phyloP scores from a whole-genome alignment of 2,888 invertebrate genomes.

The Disparrhopalites patrizii region DNA sequence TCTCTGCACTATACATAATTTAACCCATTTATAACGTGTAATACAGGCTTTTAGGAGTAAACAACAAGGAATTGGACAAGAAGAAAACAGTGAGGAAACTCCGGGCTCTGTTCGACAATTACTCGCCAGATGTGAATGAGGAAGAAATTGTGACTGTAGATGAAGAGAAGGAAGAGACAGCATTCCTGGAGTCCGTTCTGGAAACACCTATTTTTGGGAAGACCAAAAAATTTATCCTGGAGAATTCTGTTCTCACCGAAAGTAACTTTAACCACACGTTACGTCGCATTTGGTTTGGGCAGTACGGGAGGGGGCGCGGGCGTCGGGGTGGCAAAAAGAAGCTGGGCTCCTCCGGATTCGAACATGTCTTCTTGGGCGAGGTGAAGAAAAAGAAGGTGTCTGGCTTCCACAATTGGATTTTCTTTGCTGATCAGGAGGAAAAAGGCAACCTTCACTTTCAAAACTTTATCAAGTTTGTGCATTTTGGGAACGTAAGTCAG shows the following conservation, averaged over 20 bases:
- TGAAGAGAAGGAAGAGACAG: constrained; percentile 71
- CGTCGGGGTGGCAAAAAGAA: constrained; percentile 60
- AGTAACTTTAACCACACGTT: constrained; percentile 24
- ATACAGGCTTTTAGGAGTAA: too few relatives aligned
- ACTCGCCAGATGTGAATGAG: constrained; percentile 67
- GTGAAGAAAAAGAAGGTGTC: constrained; percentile 66
- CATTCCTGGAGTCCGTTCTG: constrained; percentile 72
- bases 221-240: constrained; percentile 60
- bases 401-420: constrained; percentile 89
- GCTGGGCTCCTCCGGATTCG: constrained; percentile 84
- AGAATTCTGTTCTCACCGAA: constrained; percentile 33
- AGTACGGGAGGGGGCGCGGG: constrained; percentile 67
- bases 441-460: constrained; percentile 68
- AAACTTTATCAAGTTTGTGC: constrained; percentile 62
- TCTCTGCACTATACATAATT: too few relatives aligned
- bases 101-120: constrained; percentile 74
- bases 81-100: constrained; percentile 71
- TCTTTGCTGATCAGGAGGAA: constrained; percentile 71
- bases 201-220: constrained; percentile 70
- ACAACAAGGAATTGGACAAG: too few relatives aligned
- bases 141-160: constrained; percentile 69
- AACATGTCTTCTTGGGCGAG: constrained; percentile 87
- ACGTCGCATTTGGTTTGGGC: constrained; percentile 52
- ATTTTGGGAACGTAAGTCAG: neutral
- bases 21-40: too few relatives aligned